phyloP scores from a whole-genome alignment of 2,888 invertebrate species.

The Danaus chrysippus region DNA sequence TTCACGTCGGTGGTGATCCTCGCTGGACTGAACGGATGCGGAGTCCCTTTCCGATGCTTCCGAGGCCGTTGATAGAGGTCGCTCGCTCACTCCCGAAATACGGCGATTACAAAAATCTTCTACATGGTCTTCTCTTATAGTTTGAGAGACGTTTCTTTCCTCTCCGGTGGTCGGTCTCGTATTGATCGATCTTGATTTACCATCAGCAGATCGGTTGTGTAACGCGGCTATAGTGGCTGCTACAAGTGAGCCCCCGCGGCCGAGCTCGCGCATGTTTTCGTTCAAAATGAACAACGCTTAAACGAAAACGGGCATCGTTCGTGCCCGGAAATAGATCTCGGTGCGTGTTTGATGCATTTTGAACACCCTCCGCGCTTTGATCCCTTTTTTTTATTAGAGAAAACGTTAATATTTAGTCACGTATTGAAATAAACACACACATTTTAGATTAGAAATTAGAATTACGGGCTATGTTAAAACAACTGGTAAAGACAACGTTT shows the following conservation, averaged over 20 bases:
- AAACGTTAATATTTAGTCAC: slow-evolving; percentile 10
- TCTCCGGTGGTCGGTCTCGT: slow-evolving; percentile 50
- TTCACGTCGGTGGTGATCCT: slow-evolving; percentile 71
- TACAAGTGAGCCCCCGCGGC: slow-evolving; percentile 79
- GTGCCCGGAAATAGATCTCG: slow-evolving; percentile 75
- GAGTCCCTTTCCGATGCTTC: slow-evolving; percentile 73
- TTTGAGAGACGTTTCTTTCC: slow-evolving; percentile 49
- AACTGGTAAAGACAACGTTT: slow-evolving; percentile 35
- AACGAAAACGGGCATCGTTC: slow-evolving; percentile 68
- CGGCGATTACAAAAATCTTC: slow-evolving; percentile 53
- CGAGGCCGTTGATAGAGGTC: slow-evolving; percentile 71
- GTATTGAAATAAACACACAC: slow-evolving; percentile 14
- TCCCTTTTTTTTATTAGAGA: slow-evolving; percentile 40
- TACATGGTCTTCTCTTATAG: slow-evolving; percentile 45
- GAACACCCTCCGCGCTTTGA: slow-evolving; percentile 63
- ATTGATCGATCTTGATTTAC: slow-evolving; percentile 56
- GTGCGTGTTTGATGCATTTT: slow-evolving; percentile 67
- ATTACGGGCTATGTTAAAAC: slow-evolving; percentile 26
- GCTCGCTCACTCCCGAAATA: slow-evolving; percentile 65
- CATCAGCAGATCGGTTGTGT: slow-evolving; percentile 65
- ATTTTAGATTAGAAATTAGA: slow-evolving; percentile 23
- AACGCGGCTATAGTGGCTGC: slow-evolving; percentile 77
- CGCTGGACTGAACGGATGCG: slow-evolving; percentile 73
- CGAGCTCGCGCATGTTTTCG: slow-evolving; percentile 76
- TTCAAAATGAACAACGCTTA: slow-evolving; percentile 71